Evolutionary conservation across 2,888 invertebrate species (phyloP).

Genomic region (Anthoptus insignis): DNA sequence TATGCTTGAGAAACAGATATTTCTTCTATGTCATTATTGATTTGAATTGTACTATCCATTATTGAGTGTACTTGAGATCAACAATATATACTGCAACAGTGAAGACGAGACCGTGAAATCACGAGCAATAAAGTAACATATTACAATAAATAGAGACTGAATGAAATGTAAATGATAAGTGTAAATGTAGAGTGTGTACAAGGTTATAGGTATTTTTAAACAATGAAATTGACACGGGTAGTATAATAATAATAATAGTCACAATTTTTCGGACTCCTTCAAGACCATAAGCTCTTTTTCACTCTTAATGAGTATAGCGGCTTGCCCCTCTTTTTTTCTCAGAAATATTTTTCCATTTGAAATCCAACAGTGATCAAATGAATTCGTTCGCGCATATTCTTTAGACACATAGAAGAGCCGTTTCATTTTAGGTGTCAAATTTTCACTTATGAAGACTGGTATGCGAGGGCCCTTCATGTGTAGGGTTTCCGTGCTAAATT

Average conservation of each 20-base stretch:
- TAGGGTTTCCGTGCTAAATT: neutral
- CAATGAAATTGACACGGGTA: too few species aligned
- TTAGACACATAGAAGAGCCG: too few species aligned
- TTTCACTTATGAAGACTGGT: too few species aligned
- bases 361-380: neutral
- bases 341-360: slow-evolving; percentile 1
- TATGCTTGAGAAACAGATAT: neutral
- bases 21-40: slow-evolving; percentile 7
- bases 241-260: neutral
- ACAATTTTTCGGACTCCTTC: neutral
- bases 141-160: neutral
- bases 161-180: neutral
- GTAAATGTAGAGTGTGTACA: too few species aligned
- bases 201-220: too few species aligned
- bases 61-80: too few species aligned
- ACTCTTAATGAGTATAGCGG: too few species aligned
- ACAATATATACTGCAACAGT: neutral
- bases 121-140: neutral
- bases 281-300: too few species aligned
- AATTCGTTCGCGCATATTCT: too few species aligned
- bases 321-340: neutral
- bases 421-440: too few species aligned
- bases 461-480: too few species aligned
- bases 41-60: neutral
- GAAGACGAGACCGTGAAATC: neutral